These are phyloP conservation scores for Hydroisotoma schaefferi DNA, from an alignment of 2,888 invertebrate genomes.

Conservation along the genomic window DNA sequence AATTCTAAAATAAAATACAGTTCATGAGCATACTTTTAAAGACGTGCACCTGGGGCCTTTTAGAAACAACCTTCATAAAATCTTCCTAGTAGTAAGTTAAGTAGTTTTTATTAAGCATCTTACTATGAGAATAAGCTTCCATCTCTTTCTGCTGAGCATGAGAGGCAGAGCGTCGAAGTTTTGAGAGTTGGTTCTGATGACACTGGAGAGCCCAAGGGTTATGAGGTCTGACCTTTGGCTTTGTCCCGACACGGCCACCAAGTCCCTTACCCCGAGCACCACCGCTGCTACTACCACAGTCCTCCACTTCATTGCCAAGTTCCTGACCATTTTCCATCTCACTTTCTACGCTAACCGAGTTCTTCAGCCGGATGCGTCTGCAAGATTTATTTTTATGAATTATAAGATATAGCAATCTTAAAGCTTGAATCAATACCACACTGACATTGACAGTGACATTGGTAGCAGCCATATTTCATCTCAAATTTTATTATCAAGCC, in stretches of 20 bases:
- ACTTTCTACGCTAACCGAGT: slow-evolving; percentile 52
- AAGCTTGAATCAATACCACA: not conserved
- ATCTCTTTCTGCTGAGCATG: slow-evolving; percentile 32
- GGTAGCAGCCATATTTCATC: too few relatives aligned
- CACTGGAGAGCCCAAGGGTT: slow-evolving; percentile 59
- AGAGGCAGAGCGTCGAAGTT: slow-evolving; percentile 49
- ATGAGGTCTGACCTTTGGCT: too few relatives aligned
- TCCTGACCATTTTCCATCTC: slow-evolving; percentile 49
- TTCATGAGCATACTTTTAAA: too few relatives aligned
- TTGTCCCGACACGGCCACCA: too few relatives aligned
- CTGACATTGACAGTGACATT: too few relatives aligned
- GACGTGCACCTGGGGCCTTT: not conserved
- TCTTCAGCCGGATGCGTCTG: slow-evolving; percentile 52
- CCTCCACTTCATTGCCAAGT: slow-evolving; percentile 48
- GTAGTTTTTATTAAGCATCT: too few relatives aligned
- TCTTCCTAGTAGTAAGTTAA: too few relatives aligned
- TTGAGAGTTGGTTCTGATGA: slow-evolving; percentile 54
- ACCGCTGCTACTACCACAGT: slow-evolving; percentile 14
- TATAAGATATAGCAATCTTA: not conserved
- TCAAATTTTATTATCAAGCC: too few relatives aligned
- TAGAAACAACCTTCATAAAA: too few relatives aligned
- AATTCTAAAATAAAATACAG: too few relatives aligned
- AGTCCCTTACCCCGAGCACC: not conserved
- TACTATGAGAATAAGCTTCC: slow-evolving; percentile 42
- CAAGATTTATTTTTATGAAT: not conserved